A percentile compares a stretch with the other conserved stretches of the same genome.
phyloP scores from a whole-genome alignment of 2,888 invertebrate genomes.

The Ischnus inquisitorius region DNA sequence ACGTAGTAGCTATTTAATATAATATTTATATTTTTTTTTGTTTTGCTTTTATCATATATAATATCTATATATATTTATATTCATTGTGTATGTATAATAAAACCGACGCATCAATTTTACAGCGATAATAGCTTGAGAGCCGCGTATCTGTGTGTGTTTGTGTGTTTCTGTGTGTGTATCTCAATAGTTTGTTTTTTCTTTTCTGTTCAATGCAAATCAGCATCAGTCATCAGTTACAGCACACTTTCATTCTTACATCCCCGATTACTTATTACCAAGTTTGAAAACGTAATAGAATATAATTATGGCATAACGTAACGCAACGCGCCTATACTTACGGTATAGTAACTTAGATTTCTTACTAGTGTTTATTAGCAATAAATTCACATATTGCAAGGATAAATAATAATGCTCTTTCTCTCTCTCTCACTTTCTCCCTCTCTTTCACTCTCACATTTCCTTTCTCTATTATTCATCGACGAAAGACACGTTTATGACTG shows the following conservation, averaged over 20 bases:
- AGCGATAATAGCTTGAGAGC: slow-evolving; percentile 80
- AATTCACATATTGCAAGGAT: slow-evolving; percentile 58
- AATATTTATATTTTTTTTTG: slow-evolving; percentile 77
- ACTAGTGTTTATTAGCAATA: slow-evolving; percentile 62
- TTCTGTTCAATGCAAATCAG: slow-evolving; percentile 58
- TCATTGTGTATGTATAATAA: slow-evolving; percentile 75
- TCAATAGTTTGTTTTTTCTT: slow-evolving; percentile 30
- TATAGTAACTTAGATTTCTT: slow-evolving; percentile 65
- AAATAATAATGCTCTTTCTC: slow-evolving; percentile 59
- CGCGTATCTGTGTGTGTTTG: slow-evolving; percentile 59
- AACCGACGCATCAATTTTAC: slow-evolving; percentile 83
- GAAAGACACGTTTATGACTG: slow-evolving; percentile 56
- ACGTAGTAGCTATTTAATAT: slow-evolving; percentile 73
- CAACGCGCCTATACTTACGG: slow-evolving; percentile 69
- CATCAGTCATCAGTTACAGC: slow-evolving; percentile 47
- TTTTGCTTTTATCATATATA: slow-evolving; percentile 72
- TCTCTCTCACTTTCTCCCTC: slow-evolving; percentile 10
- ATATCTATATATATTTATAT: slow-evolving; percentile 79
- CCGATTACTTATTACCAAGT: slow-evolving; percentile 68
- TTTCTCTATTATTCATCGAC: slow-evolving; percentile 40
- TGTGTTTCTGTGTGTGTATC: slow-evolving; percentile 51
- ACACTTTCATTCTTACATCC: slow-evolving; percentile 58
- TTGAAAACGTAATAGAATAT: slow-evolving; percentile 73
- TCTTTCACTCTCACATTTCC: slow-evolving; percentile 3
- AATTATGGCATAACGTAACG: slow-evolving; percentile 74